phyloP scores from a whole-genome alignment of 2,888 invertebrate genomes.

The Apamea crenata region DNA sequence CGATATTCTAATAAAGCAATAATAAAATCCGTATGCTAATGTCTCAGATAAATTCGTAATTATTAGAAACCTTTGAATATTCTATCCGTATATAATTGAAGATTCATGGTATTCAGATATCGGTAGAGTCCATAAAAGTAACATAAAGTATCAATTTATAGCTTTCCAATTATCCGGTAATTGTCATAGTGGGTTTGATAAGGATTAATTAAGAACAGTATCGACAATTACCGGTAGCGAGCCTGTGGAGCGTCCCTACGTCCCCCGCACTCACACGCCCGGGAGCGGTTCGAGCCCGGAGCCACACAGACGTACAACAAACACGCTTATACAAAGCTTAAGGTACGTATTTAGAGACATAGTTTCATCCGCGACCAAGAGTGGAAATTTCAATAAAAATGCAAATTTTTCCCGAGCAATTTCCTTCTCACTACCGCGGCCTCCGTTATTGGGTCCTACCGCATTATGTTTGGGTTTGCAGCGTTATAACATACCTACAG shows the following conservation, averaged over 20 bases:
- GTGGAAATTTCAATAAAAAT: conserved; percentile 90
- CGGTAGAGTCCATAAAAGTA: conserved; percentile 63
- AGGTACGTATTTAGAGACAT: conserved; percentile 86
- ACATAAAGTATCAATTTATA: conserved; percentile 68
- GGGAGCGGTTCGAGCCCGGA: conserved; percentile 57
- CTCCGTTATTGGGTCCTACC: conserved; percentile 85
- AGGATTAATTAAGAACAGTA: conserved; percentile 63
- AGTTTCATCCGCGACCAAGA: conserved; percentile 87
- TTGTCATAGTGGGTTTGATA: conserved; percentile 58
- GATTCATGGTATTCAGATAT: conserved; percentile 63
- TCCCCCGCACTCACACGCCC: conserved; percentile 71
- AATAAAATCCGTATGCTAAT: conserved; percentile 51
- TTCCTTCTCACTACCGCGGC: conserved; percentile 84
- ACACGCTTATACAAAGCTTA: conserved; percentile 82
- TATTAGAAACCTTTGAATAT: conserved; percentile 65
- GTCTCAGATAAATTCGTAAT: conserved; percentile 54
- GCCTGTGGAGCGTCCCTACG: conserved; percentile 67
- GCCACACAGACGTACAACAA: conserved; percentile 71
- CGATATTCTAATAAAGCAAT: conserved; percentile 65
- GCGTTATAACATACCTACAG: conserved; percentile 75
- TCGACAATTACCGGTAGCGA: conserved; percentile 71
- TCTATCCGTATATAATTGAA: conserved; percentile 58
- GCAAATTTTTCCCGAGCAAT: conserved; percentile 87
- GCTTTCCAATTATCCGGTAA: conserved; percentile 65
- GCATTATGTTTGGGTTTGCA: conserved; percentile 81